Conservation (phyloP, 2,888 invertebrate genomes). For the Athripsodes cinereus region DNA sequence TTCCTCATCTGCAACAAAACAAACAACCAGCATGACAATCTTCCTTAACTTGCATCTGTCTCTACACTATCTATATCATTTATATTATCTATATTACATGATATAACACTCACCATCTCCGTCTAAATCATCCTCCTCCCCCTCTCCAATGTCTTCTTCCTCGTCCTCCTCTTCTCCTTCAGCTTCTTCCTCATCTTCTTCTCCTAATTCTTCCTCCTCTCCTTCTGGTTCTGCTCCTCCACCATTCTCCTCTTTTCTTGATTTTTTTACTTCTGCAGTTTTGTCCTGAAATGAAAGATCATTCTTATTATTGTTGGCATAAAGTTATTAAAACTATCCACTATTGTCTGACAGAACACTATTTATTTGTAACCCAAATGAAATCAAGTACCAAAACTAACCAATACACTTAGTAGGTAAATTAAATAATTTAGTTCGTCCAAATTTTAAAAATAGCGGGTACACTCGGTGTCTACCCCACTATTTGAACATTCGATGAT, state of each 20-base stretch:
- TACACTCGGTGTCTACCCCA: too few relatives aligned
- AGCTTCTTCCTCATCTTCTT: slow-evolving; percentile 56
- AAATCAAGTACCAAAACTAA: too few relatives aligned
- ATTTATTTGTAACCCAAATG: too few relatives aligned
- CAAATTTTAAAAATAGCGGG: too few relatives aligned
- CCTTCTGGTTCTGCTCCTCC: slow-evolving; percentile 60
- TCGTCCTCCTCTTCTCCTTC: slow-evolving; percentile 57
- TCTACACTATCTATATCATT: too few relatives aligned
- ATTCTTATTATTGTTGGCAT: too few relatives aligned
- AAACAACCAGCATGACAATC: neutral
- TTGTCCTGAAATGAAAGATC: slow-evolving; percentile 57
- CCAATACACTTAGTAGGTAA: too few relatives aligned
- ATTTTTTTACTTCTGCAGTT: slow-evolving; percentile 68
- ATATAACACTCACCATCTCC: slow-evolving; percentile 43
- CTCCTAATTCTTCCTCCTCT: slow-evolving; percentile 59
- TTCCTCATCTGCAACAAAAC: slow-evolving; percentile 43
- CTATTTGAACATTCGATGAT: too few relatives aligned
- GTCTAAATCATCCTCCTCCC: slow-evolving; percentile 60
- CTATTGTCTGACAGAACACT: too few relatives aligned
- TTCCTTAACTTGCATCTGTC: too few relatives aligned
- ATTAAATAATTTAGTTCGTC: too few relatives aligned
- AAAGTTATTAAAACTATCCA: too few relatives aligned
- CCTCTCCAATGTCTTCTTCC: slow-evolving; percentile 57
- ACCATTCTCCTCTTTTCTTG: slow-evolving; percentile 74
- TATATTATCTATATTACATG: neutral